Percentiles rank a stretch among this genome's conserved stretches.
Conservation (phyloP, 2,888 invertebrate species). For the Leptura quadrifasciata region DNA sequence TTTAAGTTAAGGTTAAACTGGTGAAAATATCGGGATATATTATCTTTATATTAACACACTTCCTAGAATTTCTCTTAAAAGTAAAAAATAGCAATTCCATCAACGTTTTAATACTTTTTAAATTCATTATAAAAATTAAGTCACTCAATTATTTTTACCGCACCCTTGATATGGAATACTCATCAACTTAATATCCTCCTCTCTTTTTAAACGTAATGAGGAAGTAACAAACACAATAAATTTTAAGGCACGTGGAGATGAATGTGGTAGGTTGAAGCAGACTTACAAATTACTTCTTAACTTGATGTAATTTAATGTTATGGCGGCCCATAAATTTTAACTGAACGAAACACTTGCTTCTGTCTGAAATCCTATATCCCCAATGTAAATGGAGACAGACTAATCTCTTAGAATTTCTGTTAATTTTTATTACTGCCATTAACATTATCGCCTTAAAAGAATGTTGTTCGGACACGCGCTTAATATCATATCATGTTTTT, state of each 20-base stretch:
- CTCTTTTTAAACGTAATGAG: constrained; percentile 38
- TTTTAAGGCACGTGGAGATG: constrained; percentile 43
- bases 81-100: no score
- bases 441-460: constrained; percentile 41
- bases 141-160: no score
- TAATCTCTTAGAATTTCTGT: constrained; percentile 42
- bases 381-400: constrained; percentile 36
- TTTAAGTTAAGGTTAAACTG: no score
- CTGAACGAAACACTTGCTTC: constrained; percentile 37
- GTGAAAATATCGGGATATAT: no score
- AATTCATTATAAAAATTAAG: no score
- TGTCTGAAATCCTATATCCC: constrained; percentile 38
- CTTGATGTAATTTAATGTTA: constrained; percentile 57
- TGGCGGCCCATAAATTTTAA: constrained; percentile 56
- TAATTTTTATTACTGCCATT: constrained; percentile 46
- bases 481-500: constrained; percentile 29
- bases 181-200: not conserved
- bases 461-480: constrained; percentile 39
- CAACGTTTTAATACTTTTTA: no score
- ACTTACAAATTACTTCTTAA: constrained; percentile 59
- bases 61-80: no score
- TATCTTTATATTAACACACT: no score
- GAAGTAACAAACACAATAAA: constrained; percentile 44
- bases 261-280: constrained; percentile 49
- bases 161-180: not conserved